Percentiles rank a stretch among this genome's conserved stretches.
Evolutionary conservation across 2,113 vertebrate species (phyloP).

Genomic region (Numenius arquata): DNA sequence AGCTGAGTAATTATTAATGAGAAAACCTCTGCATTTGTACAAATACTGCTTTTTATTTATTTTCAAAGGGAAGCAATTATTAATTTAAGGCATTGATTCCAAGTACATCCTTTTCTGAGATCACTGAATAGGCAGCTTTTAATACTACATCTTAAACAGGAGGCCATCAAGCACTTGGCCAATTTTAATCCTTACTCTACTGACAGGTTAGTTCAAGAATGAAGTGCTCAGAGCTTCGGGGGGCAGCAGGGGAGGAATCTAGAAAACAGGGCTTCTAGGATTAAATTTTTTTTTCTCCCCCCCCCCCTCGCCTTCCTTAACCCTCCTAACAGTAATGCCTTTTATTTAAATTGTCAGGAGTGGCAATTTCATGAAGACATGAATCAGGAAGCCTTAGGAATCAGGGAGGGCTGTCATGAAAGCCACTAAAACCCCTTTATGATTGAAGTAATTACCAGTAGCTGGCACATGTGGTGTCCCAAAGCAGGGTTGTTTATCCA

Average conservation of each 20-base stretch:
- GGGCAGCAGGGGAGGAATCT: fast-evolving
- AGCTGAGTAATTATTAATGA: neutral
- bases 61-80: neutral
- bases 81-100: neutral
- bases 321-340: neutral
- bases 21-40: neutral
- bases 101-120: neutral
- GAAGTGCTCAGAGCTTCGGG: neutral
- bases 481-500: neutral
- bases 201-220: neutral
- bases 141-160: neutral
- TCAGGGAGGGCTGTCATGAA: neutral
- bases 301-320: neutral
- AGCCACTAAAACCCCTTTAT: neutral
- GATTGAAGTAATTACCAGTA: neutral
- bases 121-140: neutral
- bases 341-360: neutral
- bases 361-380: neutral
- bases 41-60: neutral
- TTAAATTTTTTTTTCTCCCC: neutral
- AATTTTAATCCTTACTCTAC: neutral
- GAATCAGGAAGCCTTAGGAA: neutral
- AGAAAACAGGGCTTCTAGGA: neutral
- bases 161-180: neutral
- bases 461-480: neutral